Evolutionary conservation across 1,140 invertebrate genomes (phyloP).

Genomic region (Sitophilus oryzae): DNA sequence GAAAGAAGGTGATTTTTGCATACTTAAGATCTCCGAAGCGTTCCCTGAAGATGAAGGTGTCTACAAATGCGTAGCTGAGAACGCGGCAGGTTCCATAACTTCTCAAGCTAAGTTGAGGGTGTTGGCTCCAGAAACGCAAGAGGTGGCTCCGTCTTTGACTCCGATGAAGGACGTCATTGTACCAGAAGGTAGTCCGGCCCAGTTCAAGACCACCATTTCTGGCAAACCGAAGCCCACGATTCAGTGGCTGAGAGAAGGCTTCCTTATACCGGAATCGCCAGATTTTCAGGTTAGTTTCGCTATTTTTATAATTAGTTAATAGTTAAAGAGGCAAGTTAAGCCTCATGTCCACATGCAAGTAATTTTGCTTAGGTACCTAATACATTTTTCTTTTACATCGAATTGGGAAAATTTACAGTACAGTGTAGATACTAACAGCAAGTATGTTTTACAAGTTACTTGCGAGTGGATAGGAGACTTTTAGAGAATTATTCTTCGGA

Average conservation of each 20-base stretch:
- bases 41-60: constrained; percentile 93
- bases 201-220: constrained; percentile 77
- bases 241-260: constrained; percentile 86
- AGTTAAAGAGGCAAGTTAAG: too few relatives aligned
- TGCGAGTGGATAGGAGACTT: too few relatives aligned
- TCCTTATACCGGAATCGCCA: constrained; percentile 80
- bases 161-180: constrained; percentile 78
- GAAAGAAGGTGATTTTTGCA: constrained; percentile 77
- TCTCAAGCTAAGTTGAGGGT: constrained; percentile 74
- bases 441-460: too few relatives aligned
- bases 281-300: constrained; percentile 75
- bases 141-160: constrained; percentile 70
- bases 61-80: constrained; percentile 85
- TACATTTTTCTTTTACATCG: too few relatives aligned
- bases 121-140: constrained; percentile 69
- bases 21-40: constrained; percentile 80
- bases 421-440: too few relatives aligned
- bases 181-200: constrained; percentile 77
- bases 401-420: too few relatives aligned
- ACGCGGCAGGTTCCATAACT: constrained; percentile 73
- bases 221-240: constrained; percentile 77
- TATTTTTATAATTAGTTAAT: too few relatives aligned
- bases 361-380: too few relatives aligned
- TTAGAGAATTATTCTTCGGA: too few relatives aligned
- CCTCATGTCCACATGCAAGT: too few relatives aligned